phyloP scores from a whole-genome alignment of 92 coral and sea anemone genomes.

The Anthopleura xanthogrammica region DNA sequence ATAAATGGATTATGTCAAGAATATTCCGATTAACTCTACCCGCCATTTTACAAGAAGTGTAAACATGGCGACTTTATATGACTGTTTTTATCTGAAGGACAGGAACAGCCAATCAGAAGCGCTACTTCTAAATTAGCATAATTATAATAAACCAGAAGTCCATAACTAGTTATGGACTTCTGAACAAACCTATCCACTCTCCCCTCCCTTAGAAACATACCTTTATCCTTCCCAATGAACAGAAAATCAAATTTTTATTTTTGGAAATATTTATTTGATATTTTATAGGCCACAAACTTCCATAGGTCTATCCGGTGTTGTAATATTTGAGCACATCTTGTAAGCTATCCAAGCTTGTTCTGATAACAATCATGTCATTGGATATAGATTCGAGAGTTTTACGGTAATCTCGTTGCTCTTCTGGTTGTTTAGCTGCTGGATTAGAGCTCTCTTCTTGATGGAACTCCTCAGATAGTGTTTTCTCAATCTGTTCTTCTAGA shows the following conservation, averaged over 20 bases:
- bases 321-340: not conserved
- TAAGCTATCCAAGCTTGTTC: constrained; percentile 5
- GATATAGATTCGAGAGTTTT: constrained; percentile 5
- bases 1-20: constrained; percentile 13
- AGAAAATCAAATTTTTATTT: not conserved
- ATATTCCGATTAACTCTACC: constrained; percentile 14
- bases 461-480: not conserved
- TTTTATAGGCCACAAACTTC: not conserved
- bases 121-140: not conserved
- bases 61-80: constrained; percentile 37
- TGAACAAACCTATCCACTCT: constrained; percentile 3
- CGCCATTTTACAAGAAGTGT: constrained; percentile 48
- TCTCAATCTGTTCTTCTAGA: not conserved
- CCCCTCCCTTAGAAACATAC: constrained; percentile 13
- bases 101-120: constrained; percentile 33
- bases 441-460: not conserved
- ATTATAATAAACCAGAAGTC: not conserved
- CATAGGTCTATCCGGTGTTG: not conserved
- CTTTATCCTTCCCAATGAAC: not conserved
- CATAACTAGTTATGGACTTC: no score
- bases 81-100: constrained; percentile 14
- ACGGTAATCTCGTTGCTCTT: not conserved
- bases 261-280: not conserved
- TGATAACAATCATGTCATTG: constrained; percentile 19
- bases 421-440: not conserved